These are phyloP conservation scores for Percina caprodes DNA, from an alignment of 2,113 vertebrate genomes.

Conservation along the genomic window DNA sequence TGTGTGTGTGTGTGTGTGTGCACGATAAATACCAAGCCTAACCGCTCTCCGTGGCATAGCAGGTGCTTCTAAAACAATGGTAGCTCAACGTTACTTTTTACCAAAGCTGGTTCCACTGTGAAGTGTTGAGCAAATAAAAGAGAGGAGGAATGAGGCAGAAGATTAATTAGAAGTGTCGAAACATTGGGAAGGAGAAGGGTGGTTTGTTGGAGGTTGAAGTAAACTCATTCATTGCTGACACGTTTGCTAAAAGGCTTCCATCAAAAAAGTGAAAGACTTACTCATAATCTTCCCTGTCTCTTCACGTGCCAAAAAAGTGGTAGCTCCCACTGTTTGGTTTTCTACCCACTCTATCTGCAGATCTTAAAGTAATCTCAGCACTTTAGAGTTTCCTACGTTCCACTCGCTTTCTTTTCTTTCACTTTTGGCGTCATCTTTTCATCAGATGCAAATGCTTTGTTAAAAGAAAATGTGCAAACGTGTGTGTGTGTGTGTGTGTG, in stretches of 20 bases:
- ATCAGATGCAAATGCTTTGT: conserved; percentile 32
- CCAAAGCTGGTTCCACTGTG: conserved; percentile 57
- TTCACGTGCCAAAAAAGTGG: conserved; percentile 43
- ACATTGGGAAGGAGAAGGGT: conserved; percentile 9
- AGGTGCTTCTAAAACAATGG: conserved; percentile 79
- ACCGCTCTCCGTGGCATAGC: conserved; percentile 70
- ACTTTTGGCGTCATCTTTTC: conserved; percentile 27
- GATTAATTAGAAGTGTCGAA: conserved; percentile 17
- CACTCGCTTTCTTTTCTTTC: background rate
- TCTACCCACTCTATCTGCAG: conserved; percentile 6
- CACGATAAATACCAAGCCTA: conserved; percentile 72
- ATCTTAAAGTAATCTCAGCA: conserved; percentile 42
- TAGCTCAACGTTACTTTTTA: conserved; percentile 67
- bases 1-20: background rate
- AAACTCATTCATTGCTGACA: conserved; percentile 63
- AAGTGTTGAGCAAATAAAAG: conserved; percentile 63
- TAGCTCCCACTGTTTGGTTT: conserved; percentile 34
- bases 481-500: conserved; percentile 29
- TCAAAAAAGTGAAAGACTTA: conserved; percentile 68
- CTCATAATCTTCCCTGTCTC: conserved; percentile 54
- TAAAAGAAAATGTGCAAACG: conserved; percentile 3
- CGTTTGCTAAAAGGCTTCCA: conserved; percentile 67
- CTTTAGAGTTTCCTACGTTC: background rate
- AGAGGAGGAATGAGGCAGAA: conserved; percentile 28
- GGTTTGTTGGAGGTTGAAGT: conserved; percentile 41